Base-by-base conservation (phyloP, 2,797 vertebrate genomes). In the Myripristis murdjan region DNA sequence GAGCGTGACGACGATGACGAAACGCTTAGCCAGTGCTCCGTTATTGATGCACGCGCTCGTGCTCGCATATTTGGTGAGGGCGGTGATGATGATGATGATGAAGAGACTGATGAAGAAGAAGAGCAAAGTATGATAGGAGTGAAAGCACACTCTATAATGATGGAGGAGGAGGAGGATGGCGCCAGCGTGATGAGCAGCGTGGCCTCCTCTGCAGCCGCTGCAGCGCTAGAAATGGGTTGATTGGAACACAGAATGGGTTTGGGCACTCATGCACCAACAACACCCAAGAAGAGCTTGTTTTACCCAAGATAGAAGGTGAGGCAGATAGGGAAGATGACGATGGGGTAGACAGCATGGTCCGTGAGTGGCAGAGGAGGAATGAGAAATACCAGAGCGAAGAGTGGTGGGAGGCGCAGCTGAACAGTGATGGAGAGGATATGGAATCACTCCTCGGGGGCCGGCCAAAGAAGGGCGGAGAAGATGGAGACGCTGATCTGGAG, bases 151-250 rank as follows among this genome's bases (percentile, higher is more conserved):
- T 95, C 94, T 65, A 97, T 98, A 83, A 93, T 91, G 31, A 95
- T 97, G 84, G 97, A 98, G 64, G 96, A 99, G 84, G 97, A 99
- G 89, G 96, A 96, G 33, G 97, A 98, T 1, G 85, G 81, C 3
- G 57, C 87, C 46, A 99, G 97, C 43, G 80, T 94, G 41, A 94
- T 97, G 88, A 96, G 95, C 61, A 96, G 94, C 12, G 66, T 94
- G 0, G 92, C 95, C 0, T 93, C 94, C 0, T 93, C 93, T 1
- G 89, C 93, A 0, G 92, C 91, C 0, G 84, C 91, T 0, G 87
- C 81, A 0, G 90, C 86, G 0, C 81, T 92, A 5, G 46, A 33
- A 82, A 52, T 0, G 83, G 85, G 5, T 0, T 62, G 49, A 53
- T 53, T 0, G 52, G 72, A 2, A 57, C 9, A 0, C 79, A 65